A percentile compares a stretch with the other conserved stretches of the same genome.
These are phyloP conservation scores for Plutomurus gul DNA, from an alignment of 1,140 invertebrate species.

Conservation along the genomic window DNA sequence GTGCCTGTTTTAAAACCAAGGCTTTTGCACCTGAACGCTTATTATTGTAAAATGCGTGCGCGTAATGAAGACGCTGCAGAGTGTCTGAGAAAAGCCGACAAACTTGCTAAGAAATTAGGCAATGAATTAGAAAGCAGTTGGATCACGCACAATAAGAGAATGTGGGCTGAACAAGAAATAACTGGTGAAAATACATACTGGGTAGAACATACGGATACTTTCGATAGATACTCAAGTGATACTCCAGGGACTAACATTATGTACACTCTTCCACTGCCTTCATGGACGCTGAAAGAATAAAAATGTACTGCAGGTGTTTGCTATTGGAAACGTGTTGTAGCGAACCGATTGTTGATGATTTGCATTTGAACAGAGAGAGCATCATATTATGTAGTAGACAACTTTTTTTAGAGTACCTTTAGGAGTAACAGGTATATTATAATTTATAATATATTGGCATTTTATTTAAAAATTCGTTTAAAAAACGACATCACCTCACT, in stretches of 20 bases:
- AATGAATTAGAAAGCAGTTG: slow-evolving; percentile 47
- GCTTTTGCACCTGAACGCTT: slow-evolving; percentile 45
- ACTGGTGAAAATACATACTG: slow-evolving; percentile 43
- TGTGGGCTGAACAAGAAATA: slow-evolving; percentile 32
- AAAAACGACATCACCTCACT: no score
- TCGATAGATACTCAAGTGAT: slow-evolving; percentile 44
- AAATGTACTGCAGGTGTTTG: no score
- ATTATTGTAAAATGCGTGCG: slow-evolving; percentile 38
- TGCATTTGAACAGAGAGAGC: no score
- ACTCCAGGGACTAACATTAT: slow-evolving; percentile 49
- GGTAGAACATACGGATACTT: slow-evolving; percentile 46
- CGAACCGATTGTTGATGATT: no score
- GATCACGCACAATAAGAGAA: slow-evolving; percentile 43
- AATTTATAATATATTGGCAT: no score
- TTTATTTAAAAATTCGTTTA: no score
- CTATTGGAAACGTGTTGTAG: no score
- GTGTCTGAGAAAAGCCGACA: slow-evolving; percentile 35
- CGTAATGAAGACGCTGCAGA: slow-evolving; percentile 27
- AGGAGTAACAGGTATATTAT: no score
- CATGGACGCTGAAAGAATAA: slow-evolving; percentile 50
- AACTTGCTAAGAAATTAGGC: slow-evolving; percentile 26
- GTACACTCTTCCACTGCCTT: slow-evolving; percentile 49
- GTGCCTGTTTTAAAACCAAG: slow-evolving; percentile 34
- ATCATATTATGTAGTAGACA: no score
- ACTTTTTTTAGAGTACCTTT: no score